phyloP scores from a whole-genome alignment of 2,797 vertebrate species.

The Anguilla pacifica region DNA sequence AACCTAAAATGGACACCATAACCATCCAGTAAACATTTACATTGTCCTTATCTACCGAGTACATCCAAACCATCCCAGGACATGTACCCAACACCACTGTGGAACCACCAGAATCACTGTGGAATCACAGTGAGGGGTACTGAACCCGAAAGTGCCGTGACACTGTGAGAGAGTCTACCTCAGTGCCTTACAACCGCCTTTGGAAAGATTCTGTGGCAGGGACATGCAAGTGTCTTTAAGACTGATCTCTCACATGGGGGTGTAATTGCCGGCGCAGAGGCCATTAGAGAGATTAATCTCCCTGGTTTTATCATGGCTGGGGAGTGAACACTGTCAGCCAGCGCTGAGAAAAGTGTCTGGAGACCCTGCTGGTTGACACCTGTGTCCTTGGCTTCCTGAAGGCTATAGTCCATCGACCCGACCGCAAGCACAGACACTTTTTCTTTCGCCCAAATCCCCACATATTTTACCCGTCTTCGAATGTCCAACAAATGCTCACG shows the following conservation, averaged over 20 bases:
- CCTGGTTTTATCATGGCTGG: not conserved
- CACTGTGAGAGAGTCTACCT: not conserved
- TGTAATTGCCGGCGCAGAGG: not conserved
- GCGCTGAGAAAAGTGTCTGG: not conserved
- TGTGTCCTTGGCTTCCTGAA: not conserved
- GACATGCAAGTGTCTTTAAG: not conserved
- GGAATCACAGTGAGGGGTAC: not conserved
- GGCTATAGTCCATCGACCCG: not conserved
- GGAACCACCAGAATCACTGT: too few relatives aligned
- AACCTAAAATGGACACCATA: not conserved
- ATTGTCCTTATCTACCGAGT: too few relatives aligned
- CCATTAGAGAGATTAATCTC: conserved; percentile 5
- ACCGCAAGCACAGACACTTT: not conserved
- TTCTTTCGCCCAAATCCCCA: not conserved
- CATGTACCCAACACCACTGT: too few relatives aligned
- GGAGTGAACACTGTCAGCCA: not conserved
- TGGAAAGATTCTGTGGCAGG: not conserved
- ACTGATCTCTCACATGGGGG: not conserved
- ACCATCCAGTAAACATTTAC: not conserved
- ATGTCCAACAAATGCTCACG: not conserved
- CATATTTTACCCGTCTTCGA: not conserved
- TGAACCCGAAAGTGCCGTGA: not conserved
- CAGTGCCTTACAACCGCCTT: not conserved
- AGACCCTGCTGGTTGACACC: not conserved
- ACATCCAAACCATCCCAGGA: too few relatives aligned